Base-by-base conservation (phyloP, 2,797 vertebrate genomes). In the Hozukius guyotensis region DNA sequence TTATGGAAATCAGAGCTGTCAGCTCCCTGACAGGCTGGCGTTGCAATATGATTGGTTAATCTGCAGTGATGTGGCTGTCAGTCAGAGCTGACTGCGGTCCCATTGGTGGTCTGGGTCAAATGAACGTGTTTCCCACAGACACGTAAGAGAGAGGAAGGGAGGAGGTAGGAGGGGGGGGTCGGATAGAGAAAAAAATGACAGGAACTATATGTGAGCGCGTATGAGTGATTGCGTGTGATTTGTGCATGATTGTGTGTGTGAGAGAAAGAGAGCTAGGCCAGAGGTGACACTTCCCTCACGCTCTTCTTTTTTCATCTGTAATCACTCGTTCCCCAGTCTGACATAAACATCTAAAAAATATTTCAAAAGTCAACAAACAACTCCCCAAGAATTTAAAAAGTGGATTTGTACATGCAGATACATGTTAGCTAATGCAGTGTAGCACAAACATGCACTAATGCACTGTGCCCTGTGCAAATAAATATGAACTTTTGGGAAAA, bases 1-100 rank as follows among this genome's bases (percentile, higher is more conserved):
- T 94, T 90, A 94, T 90, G 89, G 91, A 95, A 95, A 95, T 94
- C 85, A 90, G 81, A 93, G 81, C 89, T 95, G 95, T 96, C 95
- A 94, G 91, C 86, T 87, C 77, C 68, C 83, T 90, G 93, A 87
- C 89, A 86, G 87, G 80, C 82, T 63, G 65, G 78, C 49, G 56
- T 83, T 88, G 91, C 78, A 22, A 86, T 84, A 70, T 83, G 91
- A 95, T 93, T 94, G 93, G 94, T 75, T 87, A 89, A 89, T 90
- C 88, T 86, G 64, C 71, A 61, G 77, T 87, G 85, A 88, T 88
- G 92, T 90, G 87, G 87, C 85, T 80, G 91, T 93, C 84, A 81
- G 72, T 90, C 86, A 89, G 80, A 61, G 78, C 75, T 46, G 78
- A 87, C 75, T 82, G 76, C 1, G 7, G 90, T 89, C 89, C 92